phyloP scores from a whole-genome alignment of 1,140 invertebrate species.

The Diplogasteroides magnus region DNA sequence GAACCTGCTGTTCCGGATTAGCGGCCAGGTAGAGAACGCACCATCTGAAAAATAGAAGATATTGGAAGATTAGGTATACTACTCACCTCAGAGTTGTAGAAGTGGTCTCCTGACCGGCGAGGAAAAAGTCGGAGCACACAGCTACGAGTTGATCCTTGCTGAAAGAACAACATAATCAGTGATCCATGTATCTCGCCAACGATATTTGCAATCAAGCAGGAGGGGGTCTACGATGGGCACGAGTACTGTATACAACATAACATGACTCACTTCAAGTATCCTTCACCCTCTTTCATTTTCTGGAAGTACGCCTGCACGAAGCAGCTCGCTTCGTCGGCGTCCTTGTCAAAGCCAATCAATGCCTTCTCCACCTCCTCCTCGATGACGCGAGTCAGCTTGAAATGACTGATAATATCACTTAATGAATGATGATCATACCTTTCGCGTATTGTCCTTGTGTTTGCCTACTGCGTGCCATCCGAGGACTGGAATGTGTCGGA shows the following conservation, averaged over 20 bases:
- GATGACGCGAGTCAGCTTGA: too few species aligned
- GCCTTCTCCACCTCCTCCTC: too few species aligned
- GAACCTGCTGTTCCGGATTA: background rate
- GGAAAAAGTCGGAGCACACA: background rate
- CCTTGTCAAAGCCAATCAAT: too few species aligned
- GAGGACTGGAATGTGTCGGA: background rate
- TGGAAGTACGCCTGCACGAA: background rate
- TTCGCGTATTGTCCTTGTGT: background rate
- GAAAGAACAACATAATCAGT: background rate
- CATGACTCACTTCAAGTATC: background rate
- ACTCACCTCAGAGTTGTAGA: background rate
- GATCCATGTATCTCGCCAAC: too few species aligned
- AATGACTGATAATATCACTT: too few species aligned
- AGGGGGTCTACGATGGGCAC: too few species aligned
- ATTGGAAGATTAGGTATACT: background rate
- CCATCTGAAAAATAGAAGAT: background rate
- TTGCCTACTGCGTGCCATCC: background rate
- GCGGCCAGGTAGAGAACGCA: background rate
- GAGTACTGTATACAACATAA: background rate
- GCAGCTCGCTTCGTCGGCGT: background rate
- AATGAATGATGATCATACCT: too few species aligned
- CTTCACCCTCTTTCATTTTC: background rate
- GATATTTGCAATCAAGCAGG: too few species aligned
- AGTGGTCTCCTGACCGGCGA: background rate
- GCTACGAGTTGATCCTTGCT: background rate